These are phyloP conservation scores for Characodon lateralis DNA, from an alignment of 2,797 vertebrate genomes.

Conservation along the genomic window DNA sequence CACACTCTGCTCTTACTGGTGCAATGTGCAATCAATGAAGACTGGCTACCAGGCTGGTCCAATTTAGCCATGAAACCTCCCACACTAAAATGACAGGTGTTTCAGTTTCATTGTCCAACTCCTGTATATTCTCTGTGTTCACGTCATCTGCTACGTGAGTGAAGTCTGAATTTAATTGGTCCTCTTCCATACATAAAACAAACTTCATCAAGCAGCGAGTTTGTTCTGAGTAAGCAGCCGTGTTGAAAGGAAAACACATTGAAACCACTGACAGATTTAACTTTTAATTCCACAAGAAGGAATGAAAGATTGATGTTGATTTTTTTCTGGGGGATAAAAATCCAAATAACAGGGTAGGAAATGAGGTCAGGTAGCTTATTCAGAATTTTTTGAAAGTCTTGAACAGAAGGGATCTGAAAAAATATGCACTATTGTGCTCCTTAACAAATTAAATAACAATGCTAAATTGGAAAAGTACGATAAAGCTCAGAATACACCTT, in stretches of 20 bases:
- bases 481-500: conserved; percentile 28
- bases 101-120: no score
- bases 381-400: not conserved
- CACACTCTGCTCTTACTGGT: no score
- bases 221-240: conserved; percentile 41
- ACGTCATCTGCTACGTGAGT: conserved; percentile 60
- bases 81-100: no score
- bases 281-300: conserved; percentile 37
- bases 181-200: conserved; percentile 39
- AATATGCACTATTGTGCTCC: not conserved
- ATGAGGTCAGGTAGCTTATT: not conserved
- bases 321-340: conserved; percentile 27
- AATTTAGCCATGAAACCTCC: no score
- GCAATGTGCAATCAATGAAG: no score
- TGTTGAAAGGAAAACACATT: conserved; percentile 51
- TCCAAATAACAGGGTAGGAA: conserved; percentile 16
- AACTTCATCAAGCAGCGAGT: conserved; percentile 36
- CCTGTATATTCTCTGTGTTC: conserved; percentile 35
- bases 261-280: conserved; percentile 20
- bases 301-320: conserved; percentile 15
- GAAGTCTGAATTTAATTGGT: conserved; percentile 60
- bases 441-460: not conserved
- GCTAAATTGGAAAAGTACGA: conserved; percentile 29
- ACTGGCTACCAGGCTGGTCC: no score
- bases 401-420: not conserved